Evolutionary conservation across 1,140 invertebrate genomes (phyloP).

Genomic region (Notospermus geniculatus): DNA sequence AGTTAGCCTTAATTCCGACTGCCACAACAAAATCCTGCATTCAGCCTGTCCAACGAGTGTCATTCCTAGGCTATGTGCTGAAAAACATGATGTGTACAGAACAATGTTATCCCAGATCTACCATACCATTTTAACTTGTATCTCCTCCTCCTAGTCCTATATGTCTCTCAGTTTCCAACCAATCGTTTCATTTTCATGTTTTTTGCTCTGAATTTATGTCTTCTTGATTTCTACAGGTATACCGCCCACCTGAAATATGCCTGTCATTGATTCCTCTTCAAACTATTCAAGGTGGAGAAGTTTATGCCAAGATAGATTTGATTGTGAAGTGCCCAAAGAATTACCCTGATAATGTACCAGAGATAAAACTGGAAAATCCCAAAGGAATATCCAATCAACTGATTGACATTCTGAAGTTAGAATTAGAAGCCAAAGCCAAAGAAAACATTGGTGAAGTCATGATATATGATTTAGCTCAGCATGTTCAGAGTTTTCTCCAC

Average conservation of each 20-base stretch:
- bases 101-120: neutral
- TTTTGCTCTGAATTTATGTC: conserved; percentile 7
- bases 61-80: neutral
- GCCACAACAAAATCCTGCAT: neutral
- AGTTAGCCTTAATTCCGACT: neutral
- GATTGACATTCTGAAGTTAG: conserved; percentile 59
- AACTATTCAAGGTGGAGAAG: conserved; percentile 63
- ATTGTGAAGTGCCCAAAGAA: conserved; percentile 65
- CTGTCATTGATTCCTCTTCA: conserved; percentile 68
- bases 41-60: neutral
- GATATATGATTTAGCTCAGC: conserved; percentile 71
- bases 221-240: conserved; percentile 55
- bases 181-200: no score
- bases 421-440: conserved; percentile 60
- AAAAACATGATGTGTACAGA: neutral
- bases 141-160: neutral
- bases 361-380: conserved; percentile 64
- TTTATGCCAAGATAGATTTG: conserved; percentile 68
- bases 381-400: conserved; percentile 69
- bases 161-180: no score
- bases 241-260: conserved; percentile 66
- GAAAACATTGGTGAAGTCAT: conserved; percentile 68
- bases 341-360: conserved; percentile 70
- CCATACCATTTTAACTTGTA: conserved; percentile 4
- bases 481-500: conserved; percentile 69